Evolutionary conservation across 2,113 vertebrate species (phyloP), one percentile per base, ranked within the genome.

Genomic region (Ramphastos sulfuratus): DNA sequence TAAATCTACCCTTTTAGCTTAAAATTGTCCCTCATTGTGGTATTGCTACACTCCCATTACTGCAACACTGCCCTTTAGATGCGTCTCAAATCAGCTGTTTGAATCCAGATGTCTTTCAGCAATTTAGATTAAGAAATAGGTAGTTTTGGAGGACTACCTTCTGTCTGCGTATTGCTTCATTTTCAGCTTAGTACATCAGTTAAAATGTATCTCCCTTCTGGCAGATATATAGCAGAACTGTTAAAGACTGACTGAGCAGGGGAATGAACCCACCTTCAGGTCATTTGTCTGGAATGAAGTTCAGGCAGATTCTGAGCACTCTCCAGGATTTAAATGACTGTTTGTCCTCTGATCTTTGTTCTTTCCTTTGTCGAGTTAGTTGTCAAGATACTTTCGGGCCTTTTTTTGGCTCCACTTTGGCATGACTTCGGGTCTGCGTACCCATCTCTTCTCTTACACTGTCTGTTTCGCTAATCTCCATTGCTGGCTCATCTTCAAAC

Each of bases 251-350:
- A 82, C n/a, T 52, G 79, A 90, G 39, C 50, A 84, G 61, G n/a
- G 50, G 37, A 91, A 84, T 93, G 91, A 95, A 94, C 95, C 59
- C 54, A 89, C 82, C 85, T 93, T 94, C 69, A 87, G 96, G 93
- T 83, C 94, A 92, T 30, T 89, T 67, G 48, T 91, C 92, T 94
- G 92, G 92, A 94, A 94, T 82, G 94, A 80, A 74, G 86, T 74
- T 95, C 87, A 94, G 15, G 75, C 83, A 85, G 30, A 24, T 16
- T 66, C 48, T 85, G 79, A 85, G 61, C 1, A 4, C 50, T 87
- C 33, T 73, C 42, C 75, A 89, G 84, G 71, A 87, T 91, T 87
- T 87, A 59, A 95, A 92, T 89, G 48, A 37, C 56, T 78, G 82
- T 82, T 81, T 89, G 77, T 87, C 81, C 87, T 92, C 82, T 85